phyloP scores from a whole-genome alignment of 1,140 invertebrate genomes.

The Drosophila kikkawai region DNA sequence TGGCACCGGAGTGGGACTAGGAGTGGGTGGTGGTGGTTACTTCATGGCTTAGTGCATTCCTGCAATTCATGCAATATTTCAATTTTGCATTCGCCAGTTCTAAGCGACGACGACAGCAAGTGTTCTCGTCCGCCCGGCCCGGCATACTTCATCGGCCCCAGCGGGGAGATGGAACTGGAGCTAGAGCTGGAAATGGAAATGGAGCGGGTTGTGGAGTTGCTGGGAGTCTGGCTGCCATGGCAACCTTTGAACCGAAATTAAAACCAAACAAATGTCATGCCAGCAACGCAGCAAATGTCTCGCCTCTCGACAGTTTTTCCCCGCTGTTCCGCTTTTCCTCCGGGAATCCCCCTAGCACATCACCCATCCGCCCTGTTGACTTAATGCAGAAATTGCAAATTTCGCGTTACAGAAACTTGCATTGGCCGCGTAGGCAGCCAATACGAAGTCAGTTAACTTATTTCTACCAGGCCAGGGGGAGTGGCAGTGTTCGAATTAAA shows the following conservation, averaged over 20 bases:
- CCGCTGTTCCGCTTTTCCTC: not conserved
- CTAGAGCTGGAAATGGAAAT: not conserved
- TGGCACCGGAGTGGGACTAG: not conserved
- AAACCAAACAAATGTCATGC: slow-evolving; percentile 80
- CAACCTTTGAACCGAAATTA: slow-evolving; percentile 79
- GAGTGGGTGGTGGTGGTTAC: slow-evolving; percentile 2
- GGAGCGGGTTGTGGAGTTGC: slow-evolving; percentile 5
- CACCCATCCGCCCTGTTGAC: slow-evolving; percentile 52
- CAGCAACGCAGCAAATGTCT: slow-evolving; percentile 50
- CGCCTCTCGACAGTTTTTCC: slow-evolving; percentile 3
- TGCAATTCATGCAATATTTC: slow-evolving; percentile 79
- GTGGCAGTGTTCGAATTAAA: slow-evolving; percentile 53
- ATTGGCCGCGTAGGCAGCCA: slow-evolving; percentile 34
- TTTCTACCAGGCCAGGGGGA: slow-evolving; percentile 5
- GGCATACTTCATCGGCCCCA: slow-evolving; percentile 34
- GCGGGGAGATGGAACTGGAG: slow-evolving; percentile 7
- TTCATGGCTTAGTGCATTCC: slow-evolving; percentile 57
- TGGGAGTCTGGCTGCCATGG: slow-evolving; percentile 48
- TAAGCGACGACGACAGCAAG: slow-evolving; percentile 43
- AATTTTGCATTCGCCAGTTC: slow-evolving; percentile 54
- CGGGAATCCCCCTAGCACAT: slow-evolving; percentile 2
- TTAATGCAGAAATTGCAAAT: slow-evolving; percentile 76
- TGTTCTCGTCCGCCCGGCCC: slow-evolving; percentile 30
- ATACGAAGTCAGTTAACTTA: slow-evolving; percentile 42
- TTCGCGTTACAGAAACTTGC: slow-evolving; percentile 51